Conservation (phyloP, 2,888 invertebrate species). For the Crossocerus cetratus region DNA sequence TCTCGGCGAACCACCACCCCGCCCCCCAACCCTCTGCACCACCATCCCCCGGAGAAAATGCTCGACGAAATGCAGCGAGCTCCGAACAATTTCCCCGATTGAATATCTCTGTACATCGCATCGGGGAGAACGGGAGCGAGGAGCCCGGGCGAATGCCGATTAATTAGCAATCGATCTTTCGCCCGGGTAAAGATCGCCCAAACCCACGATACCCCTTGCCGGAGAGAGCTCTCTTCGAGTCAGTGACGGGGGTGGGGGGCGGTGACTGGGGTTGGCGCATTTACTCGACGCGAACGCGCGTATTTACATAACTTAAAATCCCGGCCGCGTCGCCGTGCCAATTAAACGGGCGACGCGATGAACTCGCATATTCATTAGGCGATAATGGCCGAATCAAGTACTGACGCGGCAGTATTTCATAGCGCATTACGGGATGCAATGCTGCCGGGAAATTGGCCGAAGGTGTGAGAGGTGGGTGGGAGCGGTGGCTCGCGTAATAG, state of each 20-base stretch:
- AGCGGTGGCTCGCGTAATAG: neutral
- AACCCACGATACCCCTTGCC: no score
- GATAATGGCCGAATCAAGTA: constrained; percentile 16
- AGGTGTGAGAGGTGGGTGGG: neutral
- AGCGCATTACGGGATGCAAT: neutral
- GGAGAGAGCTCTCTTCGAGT: no score
- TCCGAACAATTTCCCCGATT: constrained; percentile 51
- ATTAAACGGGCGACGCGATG: constrained; percentile 17
- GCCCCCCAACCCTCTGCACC: neutral
- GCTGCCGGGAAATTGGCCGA: neutral
- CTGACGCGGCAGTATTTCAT: neutral
- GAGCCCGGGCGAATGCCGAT: constrained; percentile 37
- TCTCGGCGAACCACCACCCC: constrained; percentile 16
- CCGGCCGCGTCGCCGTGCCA: constrained; percentile 10
- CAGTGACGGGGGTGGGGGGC: no score
- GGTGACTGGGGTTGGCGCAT: no score
- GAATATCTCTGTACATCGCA: constrained; percentile 43
- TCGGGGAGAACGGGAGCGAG: constrained; percentile 9
- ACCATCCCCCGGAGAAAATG: constrained; percentile 27
- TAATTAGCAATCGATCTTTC: constrained; percentile 29
- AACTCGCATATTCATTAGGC: constrained; percentile 4
- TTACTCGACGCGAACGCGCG: neutral
- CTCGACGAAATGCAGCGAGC: constrained; percentile 30
- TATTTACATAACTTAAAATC: constrained; percentile 3
- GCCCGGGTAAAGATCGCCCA: no score